Base-by-base conservation (phyloP, 2,797 vertebrate genomes). In the Protonibea diacanthus region DNA sequence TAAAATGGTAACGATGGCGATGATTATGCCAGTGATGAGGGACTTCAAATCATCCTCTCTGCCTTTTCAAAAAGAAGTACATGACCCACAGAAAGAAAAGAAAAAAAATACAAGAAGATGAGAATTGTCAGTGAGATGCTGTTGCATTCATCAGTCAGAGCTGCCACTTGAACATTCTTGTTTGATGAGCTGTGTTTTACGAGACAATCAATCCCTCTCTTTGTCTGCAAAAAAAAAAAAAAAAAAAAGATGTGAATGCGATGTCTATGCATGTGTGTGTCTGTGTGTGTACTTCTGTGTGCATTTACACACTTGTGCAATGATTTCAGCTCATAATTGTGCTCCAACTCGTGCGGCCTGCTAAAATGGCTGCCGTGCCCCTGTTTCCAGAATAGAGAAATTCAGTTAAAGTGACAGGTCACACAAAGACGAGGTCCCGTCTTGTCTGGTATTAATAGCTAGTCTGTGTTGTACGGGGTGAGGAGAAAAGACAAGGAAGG, bases 381-480 rank as follows among this genome's bases (percentile, higher is more conserved):
- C 40, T n/a, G 14, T 69, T 74, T 82, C 47, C 62, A 55, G 42
- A 82, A 88, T 71, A 74, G 52, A 89, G 79, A 88, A 85, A 86
- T 82, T 18, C 33, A 56, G 51, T 72, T 40, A 78, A 85, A 81
- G 53, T 84, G 90, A 88, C 76, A 80, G 83, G 83, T 89, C 74
- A 63, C 67, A 88, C 84, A 86, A 82, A 86, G 82, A 74, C 45
- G 1, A 42, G 21, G 1, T 18, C 4, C 9, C 44, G 78, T 69
- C 44, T 49, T 4, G 33, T 8, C 33, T 33, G 0, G 49, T 82
- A 72, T 80, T 88, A 89, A 88, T 82, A 87, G 81, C 59, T 40
- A 51, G 63, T 68, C 80, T 52, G 68, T 61, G 78, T 82, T 86
- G 76, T 76, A 68, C 66, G 74, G 76, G 72, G 74, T 9, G 45